Evolutionary conservation across 2,888 invertebrate species (phyloP), one percentile per base, ranked within the genome.

Genomic region (Arrhopalites spinosus): DNA sequence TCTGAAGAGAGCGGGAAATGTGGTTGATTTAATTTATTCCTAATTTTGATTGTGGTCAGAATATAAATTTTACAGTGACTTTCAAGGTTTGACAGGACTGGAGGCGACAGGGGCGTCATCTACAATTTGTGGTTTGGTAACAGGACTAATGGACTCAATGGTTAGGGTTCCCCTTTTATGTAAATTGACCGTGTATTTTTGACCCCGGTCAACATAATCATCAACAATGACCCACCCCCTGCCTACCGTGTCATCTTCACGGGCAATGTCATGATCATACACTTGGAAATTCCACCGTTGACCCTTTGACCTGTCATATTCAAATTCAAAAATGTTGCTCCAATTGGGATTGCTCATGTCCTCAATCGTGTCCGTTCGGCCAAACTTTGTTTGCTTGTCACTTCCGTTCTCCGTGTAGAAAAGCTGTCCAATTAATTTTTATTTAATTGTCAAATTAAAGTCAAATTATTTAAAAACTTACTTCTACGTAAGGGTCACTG

Each of bases 241-340:
- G 0, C 81, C 82, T 36, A 77, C 79, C 43, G 75, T 78, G 68
- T 82, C 82, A 68, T 82, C 82, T 47, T 81, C 81, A 2, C 80
- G 74, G 15, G 64, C 77, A 59, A 80, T 80, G 66, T 82, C 82
- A 36, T 82, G 77, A 59, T 82, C 82, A 27, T 79, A 56, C 23
- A 83, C 76, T 5, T 80, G 67, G 77, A 83, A 83, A 59, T 76
- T 79, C 76, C 78, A 80, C 73, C 74, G 80, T 79, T 82, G 81
- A 20, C 81, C 76, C 63, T 78, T 78, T 7, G 53, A 53, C 2
- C 75, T 77, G 43, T 79, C 75, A 67, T 78, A 81, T 29, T 77
- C 75, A 69, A 76, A 83, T 43, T 80, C 79, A 47, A 81, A 77
- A 20, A 77, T 30, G 64, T 83, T 80, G 0, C 76, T 77, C 76